phyloP scores from a whole-genome alignment of 2,797 vertebrate genomes.

The Enteromius afrohamiltoni region DNA sequence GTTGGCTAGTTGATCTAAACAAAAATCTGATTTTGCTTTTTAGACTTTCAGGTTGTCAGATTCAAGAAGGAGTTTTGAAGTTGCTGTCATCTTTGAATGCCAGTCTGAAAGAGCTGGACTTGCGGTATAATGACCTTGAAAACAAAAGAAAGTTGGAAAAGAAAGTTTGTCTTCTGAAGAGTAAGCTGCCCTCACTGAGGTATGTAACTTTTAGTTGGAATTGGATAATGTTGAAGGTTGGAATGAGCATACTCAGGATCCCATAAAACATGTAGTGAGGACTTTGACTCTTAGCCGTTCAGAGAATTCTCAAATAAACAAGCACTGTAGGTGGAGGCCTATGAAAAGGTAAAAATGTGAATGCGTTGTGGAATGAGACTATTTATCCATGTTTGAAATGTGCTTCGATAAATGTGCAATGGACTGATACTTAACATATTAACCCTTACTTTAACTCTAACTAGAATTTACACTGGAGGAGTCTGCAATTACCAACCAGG shows the following conservation, averaged over 20 bases:
- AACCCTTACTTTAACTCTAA: not conserved
- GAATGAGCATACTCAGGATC: not conserved
- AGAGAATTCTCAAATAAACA: not conserved
- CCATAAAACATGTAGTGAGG: not conserved
- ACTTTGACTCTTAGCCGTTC: not conserved
- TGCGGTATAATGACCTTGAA: conserved; percentile 14
- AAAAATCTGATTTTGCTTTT: not conserved
- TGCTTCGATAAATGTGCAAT: not conserved
- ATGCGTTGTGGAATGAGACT: not conserved
- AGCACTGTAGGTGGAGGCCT: not conserved
- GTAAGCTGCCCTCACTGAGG: conserved; percentile 1
- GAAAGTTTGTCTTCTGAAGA: not conserved
- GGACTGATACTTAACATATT: not conserved
- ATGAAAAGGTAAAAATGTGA: not conserved
- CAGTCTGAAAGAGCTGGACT: conserved; percentile 29
- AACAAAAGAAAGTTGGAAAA: not conserved
- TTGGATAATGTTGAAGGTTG: not conserved
- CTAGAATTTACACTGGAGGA: conserved; percentile 16
- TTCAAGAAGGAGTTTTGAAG: not conserved
- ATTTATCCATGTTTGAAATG: not conserved
- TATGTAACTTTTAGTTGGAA: not conserved
- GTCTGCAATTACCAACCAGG: conserved; percentile 18
- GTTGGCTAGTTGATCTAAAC: not conserved
- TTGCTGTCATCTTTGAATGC: not conserved
- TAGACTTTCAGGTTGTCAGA: conserved; percentile 30